Evolutionary conservation across 92 coral and sea anemone species (phyloP).

Genomic region (Plumapathes pennacea): DNA sequence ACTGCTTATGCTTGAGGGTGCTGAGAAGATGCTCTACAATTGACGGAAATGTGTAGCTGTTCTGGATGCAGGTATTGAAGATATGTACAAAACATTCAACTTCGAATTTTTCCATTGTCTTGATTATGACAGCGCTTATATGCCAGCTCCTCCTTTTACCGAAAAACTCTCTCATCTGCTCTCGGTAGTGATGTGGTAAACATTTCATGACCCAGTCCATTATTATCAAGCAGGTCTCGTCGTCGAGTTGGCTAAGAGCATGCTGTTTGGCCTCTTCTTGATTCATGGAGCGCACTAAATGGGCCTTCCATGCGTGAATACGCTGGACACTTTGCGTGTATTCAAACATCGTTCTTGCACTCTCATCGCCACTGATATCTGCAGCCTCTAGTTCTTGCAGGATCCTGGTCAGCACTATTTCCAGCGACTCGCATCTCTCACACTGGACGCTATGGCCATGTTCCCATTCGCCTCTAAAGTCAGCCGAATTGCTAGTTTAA

Average conservation of each 20-base stretch:
- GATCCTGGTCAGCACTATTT: not conserved
- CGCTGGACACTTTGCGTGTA: constrained; percentile 4
- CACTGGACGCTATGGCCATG: constrained; percentile 10
- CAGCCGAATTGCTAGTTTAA: not conserved
- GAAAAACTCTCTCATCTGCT: constrained; percentile 46
- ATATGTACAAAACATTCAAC: constrained; percentile 14
- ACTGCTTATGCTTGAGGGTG: constrained; percentile 20
- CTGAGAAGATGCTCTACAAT: constrained; percentile 32
- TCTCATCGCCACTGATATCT: constrained; percentile 8
- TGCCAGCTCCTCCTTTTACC: constrained; percentile 56
- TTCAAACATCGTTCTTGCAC: constrained; percentile 6
- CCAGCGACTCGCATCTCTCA: constrained; percentile 2
- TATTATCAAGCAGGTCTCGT: constrained; percentile 27
- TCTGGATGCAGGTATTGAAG: constrained; percentile 24
- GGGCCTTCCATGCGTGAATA: constrained; percentile 50
- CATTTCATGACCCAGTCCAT: constrained; percentile 61
- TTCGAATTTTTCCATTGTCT: not conserved
- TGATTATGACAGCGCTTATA: constrained; percentile 33
- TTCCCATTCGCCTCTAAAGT: not conserved
- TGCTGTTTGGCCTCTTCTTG: constrained; percentile 53
- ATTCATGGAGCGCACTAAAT: constrained; percentile 32
- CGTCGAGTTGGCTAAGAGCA: constrained; percentile 2
- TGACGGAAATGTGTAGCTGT: constrained; percentile 42
- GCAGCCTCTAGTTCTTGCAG: not conserved
- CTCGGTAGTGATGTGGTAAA: constrained; percentile 41